These are phyloP conservation scores for Scelioninae gen. 2 DNA, from an alignment of 2,888 invertebrate species.

Conservation along the genomic window DNA sequence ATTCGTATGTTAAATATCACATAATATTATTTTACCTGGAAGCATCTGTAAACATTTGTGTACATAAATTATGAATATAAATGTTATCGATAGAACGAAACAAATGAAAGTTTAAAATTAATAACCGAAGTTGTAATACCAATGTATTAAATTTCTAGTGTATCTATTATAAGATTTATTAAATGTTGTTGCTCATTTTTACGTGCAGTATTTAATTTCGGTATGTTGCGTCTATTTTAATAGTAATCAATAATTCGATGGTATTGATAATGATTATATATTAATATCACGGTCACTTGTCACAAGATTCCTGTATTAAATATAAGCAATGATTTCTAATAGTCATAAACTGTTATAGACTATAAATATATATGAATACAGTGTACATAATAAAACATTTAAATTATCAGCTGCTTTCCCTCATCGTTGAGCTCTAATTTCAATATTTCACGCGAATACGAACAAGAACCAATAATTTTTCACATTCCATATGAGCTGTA, in stretches of 20 bases:
- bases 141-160: too few species aligned
- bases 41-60: too few species aligned
- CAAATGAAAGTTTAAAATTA: too few species aligned
- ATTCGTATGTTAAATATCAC: conserved; percentile 16
- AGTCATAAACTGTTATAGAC: conserved; percentile 10
- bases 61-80: too few species aligned
- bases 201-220: conserved; percentile 24
- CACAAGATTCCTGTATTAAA: conserved; percentile 39
- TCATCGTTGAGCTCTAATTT: conserved; percentile 8
- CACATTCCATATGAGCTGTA: too few species aligned
- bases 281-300: conserved; percentile 49
- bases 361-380: conserved; percentile 12
- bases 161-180: too few species aligned
- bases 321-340: conserved; percentile 33
- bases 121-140: too few species aligned
- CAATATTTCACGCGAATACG: conserved; percentile 20
- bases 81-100: too few species aligned
- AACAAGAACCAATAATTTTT: conserved; percentile 13
- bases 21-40: too few species aligned
- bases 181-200: conserved; percentile 11
- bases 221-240: conserved; percentile 32
- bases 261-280: conserved; percentile 39
- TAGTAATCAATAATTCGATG: conserved; percentile 39
- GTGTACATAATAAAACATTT: conserved; percentile 3
- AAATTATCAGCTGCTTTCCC: conserved; percentile 21